Evolutionary conservation across 2,113 vertebrate species (phyloP).

Genomic region (Neogobius melanostomus): DNA sequence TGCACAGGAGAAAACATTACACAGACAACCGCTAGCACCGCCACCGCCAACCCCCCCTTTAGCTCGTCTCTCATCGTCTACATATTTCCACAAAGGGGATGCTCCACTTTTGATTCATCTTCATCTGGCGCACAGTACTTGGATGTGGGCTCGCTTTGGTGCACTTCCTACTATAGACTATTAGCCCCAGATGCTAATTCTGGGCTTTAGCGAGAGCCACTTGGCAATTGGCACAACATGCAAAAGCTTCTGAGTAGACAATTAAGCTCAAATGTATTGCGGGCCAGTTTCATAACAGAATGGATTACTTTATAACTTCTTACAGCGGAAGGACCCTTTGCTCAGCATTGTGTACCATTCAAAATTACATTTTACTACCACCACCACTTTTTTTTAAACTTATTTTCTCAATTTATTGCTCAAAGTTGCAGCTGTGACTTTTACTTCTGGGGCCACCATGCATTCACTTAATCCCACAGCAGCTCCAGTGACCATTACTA

Average conservation of each 20-base stretch:
- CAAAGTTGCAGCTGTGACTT: background rate
- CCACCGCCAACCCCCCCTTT: conserved; percentile 27
- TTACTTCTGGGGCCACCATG: background rate
- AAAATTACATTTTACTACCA: background rate
- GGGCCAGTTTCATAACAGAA: background rate
- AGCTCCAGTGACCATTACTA: conserved; percentile 4
- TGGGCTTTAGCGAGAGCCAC: background rate
- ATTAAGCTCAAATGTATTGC: background rate
- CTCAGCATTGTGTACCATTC: background rate
- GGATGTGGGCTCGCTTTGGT: conserved; percentile 17
- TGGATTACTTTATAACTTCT: no score
- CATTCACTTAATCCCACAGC: background rate
- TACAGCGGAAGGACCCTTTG: no score
- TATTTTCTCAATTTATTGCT: background rate
- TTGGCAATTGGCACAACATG: background rate
- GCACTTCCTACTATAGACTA: conserved; percentile 10
- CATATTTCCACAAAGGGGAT: conserved; percentile 59
- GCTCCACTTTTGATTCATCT: conserved; percentile 58
- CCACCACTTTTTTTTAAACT: background rate
- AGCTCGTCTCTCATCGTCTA: conserved; percentile 55
- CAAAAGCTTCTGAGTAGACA: background rate
- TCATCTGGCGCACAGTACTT: conserved; percentile 23
- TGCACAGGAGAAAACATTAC: conserved; percentile 69
- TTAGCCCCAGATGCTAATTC: conserved; percentile 4
- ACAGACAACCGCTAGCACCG: conserved; percentile 47